Base-by-base conservation (phyloP, 2,888 invertebrate species). In the Plemyria rubiginata region DNA sequence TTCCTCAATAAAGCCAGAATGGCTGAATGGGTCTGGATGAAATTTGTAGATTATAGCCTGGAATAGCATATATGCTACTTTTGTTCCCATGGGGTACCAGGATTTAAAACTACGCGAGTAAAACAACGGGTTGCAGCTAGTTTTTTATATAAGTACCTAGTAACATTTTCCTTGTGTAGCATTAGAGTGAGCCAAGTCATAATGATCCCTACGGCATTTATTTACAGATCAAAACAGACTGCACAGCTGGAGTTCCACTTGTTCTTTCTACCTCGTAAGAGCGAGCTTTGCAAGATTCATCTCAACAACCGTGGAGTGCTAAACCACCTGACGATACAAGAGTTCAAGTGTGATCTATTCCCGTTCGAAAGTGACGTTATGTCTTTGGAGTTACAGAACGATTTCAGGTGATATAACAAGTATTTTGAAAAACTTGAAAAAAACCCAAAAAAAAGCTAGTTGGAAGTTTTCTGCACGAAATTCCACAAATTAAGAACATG, bases 291-390 rank as follows among this genome's bases (percentile, higher is more conserved):
- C 86, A 96, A 97, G 79, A 97, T 97, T 74, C 96, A 96, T 75
- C 91, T 99, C 9, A 95, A 96, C 86, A 96, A 97, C 77, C 94
- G 96, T 71, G 97, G 97, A 0, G 97, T 98, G 1, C 94, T 95
- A 70, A 95, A 95, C 2, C 96, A 95, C 75, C 95, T 98, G 57
- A 94, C 94, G 0, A 93, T 95, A 15, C 96, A 97, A 74, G 98
- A 98, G 87, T 96, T 98, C 74, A 94, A 96, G 63, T 96, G 98
- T 85, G 96, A 98, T 75, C 94, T 99, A 48, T 97, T 97, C 80
- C 98, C 98, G 0, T 95, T 99, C 76, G 99, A 99, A 77, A 96
- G 95, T 77, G 99, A 99, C 90, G 94, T 99, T 9, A 94, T 99
- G 74, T 98, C 99, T 0, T 96, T 99, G 95, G 99, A 99, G 87